Base-by-base conservation (phyloP, 2,888 invertebrate genomes). In the Rhagonycha lutea region DNA sequence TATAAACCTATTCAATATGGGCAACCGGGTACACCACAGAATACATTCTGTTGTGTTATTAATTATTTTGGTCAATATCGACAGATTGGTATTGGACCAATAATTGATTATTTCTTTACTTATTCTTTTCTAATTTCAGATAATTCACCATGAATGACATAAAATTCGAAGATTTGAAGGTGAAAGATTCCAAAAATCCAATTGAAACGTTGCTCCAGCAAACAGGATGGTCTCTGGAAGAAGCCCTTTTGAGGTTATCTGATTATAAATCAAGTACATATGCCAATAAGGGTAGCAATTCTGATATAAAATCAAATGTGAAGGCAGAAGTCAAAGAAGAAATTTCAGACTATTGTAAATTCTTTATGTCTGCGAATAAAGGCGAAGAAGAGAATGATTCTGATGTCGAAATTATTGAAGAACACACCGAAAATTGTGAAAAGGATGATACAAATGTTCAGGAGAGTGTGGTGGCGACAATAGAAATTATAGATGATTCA, bases 211-310 rank as follows among this genome's bases (percentile, higher is more conserved):
- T 65, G 23, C n/a, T 65, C 0, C 23, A 65, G 12, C 63, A 24
- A 65, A 65, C 63, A n/a, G 63, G 63, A 65, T 65, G 63, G 63
- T 24, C 14, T 4, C 14, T 65, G 24, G 63, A 65, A 11, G 63
- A 65, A 65, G 26, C 26, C 3, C 24, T 23, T 65, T n/a, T 24
- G 18, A 65, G 63, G 12, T 18, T 65, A 26, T 12, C 23, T 8
- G 12, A 5, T n/a, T 65, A 65, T 26, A n/a, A 24, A 65, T 24
- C 12, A 18, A 63, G 18, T 7, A 24, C 12, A 4, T n/a, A 5
- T 10, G n/a, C 7, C 8, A n/a, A 12, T 2, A 24, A 62, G 1
- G 14, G 7, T 47, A 47, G 5, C 5, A 47, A 0, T 47, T 1
- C 47, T 47, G 8, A 47, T 47, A 5, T 12, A 3, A 32, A 32